Evolutionary conservation across 2,888 invertebrate genomes (phyloP), one percentile per base, ranked within the genome.

Genomic region (Axea sp.): DNA sequence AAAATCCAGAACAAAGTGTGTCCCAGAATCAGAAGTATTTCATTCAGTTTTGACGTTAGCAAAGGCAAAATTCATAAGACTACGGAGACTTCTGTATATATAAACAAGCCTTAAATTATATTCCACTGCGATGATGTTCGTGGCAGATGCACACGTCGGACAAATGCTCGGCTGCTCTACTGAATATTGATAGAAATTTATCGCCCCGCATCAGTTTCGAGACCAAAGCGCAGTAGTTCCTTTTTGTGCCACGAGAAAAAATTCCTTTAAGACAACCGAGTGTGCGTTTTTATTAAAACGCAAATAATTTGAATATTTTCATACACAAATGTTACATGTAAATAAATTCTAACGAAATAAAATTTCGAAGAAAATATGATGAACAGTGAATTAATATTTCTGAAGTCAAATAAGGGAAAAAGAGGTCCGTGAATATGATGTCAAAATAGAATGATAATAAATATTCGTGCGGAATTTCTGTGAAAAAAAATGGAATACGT

Each of bases 91-190:
- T 24, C 22, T 22, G 30, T 65, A 39, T 53, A 35, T 64, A 65
- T 53, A 53, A 55, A 55, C 47, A 37, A 39, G 55, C 55, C 47
- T 67, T 67, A 49, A 67, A 57, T 39, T 57, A 41, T 47, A 67
- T 31, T 47, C 31, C 24, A 4, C 43, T 11, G 17, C 24, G 39
- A 49, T 57, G 57, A 57, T 67, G 19, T 49, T 47, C 49, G 26
- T 14, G 2, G 64, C 35, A 26, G 43, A 53, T 28, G 64, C 53
- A 11, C 33, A 43, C 22, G 67, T 59, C 49, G 41, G 49, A 67
- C 67, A 59, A 67, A 67, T 49, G 57, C 49, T 49, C 5, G 67
- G n/a, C 41, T 49, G 24, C 33, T 31, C 49, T 28, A 67, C 57
- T 67, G 49, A 67, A 59, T 59, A 57, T 67, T 59, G 33, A 67